Evolutionary conservation across 2,113 vertebrate species (phyloP).

Genomic region (Epinephelus cyanopodus): DNA sequence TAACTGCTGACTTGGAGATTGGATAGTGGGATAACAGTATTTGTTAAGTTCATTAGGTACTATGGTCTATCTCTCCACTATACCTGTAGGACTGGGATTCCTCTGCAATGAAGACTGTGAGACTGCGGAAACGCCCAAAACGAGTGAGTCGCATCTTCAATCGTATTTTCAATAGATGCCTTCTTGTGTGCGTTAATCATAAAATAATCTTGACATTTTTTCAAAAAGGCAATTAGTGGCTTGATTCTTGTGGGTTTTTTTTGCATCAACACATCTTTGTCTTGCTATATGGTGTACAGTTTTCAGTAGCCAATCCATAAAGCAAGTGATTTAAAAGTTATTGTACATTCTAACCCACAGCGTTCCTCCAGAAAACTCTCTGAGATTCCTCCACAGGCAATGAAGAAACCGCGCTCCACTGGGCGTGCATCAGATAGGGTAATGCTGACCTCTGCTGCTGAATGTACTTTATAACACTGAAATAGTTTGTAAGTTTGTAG

Average conservation of each 20-base stretch:
- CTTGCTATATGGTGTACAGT: neutral
- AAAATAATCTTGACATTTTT: neutral
- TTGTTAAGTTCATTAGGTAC: neutral
- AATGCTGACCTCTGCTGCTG: slow-evolving; percentile 63
- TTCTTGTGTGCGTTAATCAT: neutral
- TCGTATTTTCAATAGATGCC: neutral
- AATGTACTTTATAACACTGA: slow-evolving; percentile 15
- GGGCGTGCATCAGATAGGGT: slow-evolving; percentile 88
- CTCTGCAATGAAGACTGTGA: slow-evolving; percentile 88
- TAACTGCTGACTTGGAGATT: neutral
- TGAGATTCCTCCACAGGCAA: slow-evolving; percentile 86
- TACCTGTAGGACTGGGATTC: slow-evolving; percentile 92
- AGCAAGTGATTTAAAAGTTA: neutral
- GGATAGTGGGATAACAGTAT: neutral
- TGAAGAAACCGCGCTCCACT: slow-evolving; percentile 90
- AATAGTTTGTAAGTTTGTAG: no score
- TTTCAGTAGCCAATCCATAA: neutral
- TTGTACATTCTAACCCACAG: slow-evolving; percentile 74
- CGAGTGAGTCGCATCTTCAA: slow-evolving; percentile 81
- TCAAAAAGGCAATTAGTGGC: no score
- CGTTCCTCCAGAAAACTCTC: slow-evolving; percentile 89
- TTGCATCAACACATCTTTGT: neutral
- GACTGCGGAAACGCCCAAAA: slow-evolving; percentile 91
- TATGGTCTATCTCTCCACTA: neutral
- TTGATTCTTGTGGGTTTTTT: neutral